These are phyloP conservation scores for Podilymbus podiceps DNA, from an alignment of 2,113 vertebrate species.

Conservation along the genomic window DNA sequence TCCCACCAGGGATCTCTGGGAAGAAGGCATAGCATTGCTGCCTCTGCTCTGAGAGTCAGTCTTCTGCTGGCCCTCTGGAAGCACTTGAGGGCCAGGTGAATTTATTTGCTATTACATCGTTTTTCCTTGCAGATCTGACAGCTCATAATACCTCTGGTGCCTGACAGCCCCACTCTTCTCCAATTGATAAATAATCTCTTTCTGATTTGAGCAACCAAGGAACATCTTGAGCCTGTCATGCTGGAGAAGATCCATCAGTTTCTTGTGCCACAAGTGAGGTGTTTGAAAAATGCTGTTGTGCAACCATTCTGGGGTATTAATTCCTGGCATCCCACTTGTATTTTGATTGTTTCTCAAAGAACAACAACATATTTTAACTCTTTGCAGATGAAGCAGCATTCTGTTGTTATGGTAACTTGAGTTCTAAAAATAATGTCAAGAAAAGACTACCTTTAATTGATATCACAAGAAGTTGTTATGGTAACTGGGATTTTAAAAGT, in stretches of 20 bases:
- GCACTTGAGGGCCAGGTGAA: conserved; percentile 24
- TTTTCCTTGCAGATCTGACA: conserved; percentile 72
- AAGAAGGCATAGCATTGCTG: neutral
- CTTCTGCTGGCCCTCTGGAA: neutral
- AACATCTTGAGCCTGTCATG: conserved; percentile 71
- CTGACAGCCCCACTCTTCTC: conserved; percentile 69
- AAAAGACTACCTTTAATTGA: conserved; percentile 81
- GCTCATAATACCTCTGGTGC: conserved; percentile 59
- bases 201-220: conserved; percentile 74
- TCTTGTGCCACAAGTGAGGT: conserved; percentile 63
- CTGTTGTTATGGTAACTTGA: conserved; percentile 79
- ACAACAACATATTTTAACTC: conserved; percentile 76
- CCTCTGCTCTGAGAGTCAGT: neutral
- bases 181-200: conserved; percentile 77
- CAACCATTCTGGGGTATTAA: conserved; percentile 56
- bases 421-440: conserved; percentile 80
- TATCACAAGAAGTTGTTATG: conserved; percentile 83
- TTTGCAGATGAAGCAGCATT: conserved; percentile 68
- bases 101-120: conserved; percentile 62
- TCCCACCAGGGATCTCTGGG: neutral
- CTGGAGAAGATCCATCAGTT: conserved; percentile 72
- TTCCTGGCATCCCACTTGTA: conserved; percentile 69
- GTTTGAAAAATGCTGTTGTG: conserved; percentile 69
- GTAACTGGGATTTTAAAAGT: conserved; percentile 81
- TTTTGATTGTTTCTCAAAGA: conserved; percentile 74